These are phyloP conservation scores for Acanthacorydalis orientalis DNA, from an alignment of 2,888 invertebrate species.

Conservation along the genomic window DNA sequence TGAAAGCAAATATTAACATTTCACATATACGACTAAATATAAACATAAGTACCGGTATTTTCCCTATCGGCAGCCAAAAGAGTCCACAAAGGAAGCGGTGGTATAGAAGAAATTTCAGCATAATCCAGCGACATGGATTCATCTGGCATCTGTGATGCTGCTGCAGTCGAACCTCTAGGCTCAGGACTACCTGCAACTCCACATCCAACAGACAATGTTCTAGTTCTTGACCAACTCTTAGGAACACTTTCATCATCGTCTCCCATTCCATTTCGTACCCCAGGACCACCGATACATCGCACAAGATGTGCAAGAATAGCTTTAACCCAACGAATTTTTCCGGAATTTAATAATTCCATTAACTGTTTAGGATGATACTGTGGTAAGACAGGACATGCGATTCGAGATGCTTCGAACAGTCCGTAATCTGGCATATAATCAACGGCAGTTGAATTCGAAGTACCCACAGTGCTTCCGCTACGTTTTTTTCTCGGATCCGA, in stretches of 20 bases:
- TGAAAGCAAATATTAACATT: neutral
- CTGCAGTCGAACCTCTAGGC: slow-evolving; percentile 65
- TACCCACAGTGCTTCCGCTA: slow-evolving; percentile 3
- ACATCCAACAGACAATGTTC: slow-evolving; percentile 79
- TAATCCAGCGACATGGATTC: slow-evolving; percentile 61
- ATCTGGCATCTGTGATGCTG: slow-evolving; percentile 20
- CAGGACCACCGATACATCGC: slow-evolving; percentile 43
- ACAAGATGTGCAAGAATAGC: slow-evolving; percentile 95
- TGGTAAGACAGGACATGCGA: slow-evolving; percentile 93
- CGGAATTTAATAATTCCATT: slow-evolving; percentile 95
- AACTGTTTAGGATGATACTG: slow-evolving; percentile 93
- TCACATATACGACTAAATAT: too few relatives aligned
- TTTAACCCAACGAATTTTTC: slow-evolving; percentile 95
- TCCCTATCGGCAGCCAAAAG: slow-evolving; percentile 88
- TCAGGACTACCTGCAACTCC: slow-evolving; percentile 62
- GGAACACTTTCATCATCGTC: slow-evolving; percentile 23
- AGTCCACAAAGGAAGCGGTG: slow-evolving; percentile 93
- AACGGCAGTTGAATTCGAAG: slow-evolving; percentile 16
- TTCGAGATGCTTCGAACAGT: slow-evolving; percentile 89
- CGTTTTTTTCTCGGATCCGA: slow-evolving; percentile 36
- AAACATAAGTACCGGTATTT: slow-evolving; percentile 31
- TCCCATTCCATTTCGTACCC: slow-evolving; percentile 22
- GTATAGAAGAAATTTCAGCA: slow-evolving; percentile 93
- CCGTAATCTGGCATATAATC: slow-evolving; percentile 90
- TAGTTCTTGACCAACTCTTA: slow-evolving; percentile 73